These are phyloP conservation scores for Tenualosa thibaudeaui DNA, from an alignment of 2,797 vertebrate species.

Conservation along the genomic window DNA sequence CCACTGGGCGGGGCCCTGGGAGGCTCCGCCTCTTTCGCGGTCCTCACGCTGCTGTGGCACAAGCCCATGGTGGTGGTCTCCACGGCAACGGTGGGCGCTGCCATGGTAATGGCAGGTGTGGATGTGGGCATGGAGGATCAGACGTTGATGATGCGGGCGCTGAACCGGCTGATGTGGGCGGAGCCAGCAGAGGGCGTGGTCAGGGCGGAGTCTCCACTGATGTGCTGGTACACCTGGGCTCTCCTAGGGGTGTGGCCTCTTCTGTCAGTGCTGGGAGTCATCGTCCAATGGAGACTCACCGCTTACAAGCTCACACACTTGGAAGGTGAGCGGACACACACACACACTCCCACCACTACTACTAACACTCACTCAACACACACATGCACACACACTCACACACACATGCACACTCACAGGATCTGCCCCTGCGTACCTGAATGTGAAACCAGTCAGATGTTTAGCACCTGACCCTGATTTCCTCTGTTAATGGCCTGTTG, in stretches of 20 bases:
- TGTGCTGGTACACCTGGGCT: constrained; percentile 87
- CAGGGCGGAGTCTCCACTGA: not conserved
- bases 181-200: constrained; percentile 61
- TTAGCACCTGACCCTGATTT: not conserved
- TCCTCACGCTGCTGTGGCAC: constrained; percentile 82
- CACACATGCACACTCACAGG: too few species aligned
- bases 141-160: constrained; percentile 69
- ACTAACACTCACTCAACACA: too few species aligned
- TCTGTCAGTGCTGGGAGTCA: constrained; percentile 71
- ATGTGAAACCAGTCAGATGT: too few species aligned
- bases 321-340: constrained; percentile 70
- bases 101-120: constrained; percentile 70
- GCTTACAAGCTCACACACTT: constrained; percentile 73
- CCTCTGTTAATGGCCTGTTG: not conserved
- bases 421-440: too few species aligned
- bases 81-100: constrained; percentile 78
- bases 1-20: constrained; percentile 72
- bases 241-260: constrained; percentile 76
- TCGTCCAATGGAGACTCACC: constrained; percentile 84
- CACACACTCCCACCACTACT: not conserved
- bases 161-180: constrained; percentile 67
- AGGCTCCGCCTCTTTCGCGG: constrained; percentile 69
- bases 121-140: constrained; percentile 80
- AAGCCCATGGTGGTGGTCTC: constrained; percentile 78
- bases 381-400: too few species aligned